These are phyloP conservation scores for Phorcus lineatus DNA, from an alignment of 2,888 invertebrate genomes.

Conservation along the genomic window DNA sequence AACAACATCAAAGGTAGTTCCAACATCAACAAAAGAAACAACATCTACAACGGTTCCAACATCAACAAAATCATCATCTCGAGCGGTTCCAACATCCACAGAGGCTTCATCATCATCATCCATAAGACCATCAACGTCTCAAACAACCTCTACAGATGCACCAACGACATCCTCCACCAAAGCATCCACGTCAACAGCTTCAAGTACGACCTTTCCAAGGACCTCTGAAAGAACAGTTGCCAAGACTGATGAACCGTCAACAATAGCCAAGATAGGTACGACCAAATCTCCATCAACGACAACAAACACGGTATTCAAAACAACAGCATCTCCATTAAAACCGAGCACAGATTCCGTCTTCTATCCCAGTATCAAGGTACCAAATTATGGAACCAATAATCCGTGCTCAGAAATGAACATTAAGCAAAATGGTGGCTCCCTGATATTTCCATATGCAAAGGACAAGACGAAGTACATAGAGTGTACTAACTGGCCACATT, in stretches of 20 bases:
- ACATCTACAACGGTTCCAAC: not conserved
- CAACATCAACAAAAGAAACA: not conserved
- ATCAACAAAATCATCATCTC: too few species aligned
- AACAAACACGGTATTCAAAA: not conserved
- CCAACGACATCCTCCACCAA: not conserved
- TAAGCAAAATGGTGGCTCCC: constrained; percentile 36
- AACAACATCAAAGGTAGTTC: not conserved
- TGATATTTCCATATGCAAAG: constrained; percentile 40
- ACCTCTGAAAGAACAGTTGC: not conserved
- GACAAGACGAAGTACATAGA: constrained; percentile 51
- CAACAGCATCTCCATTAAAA: not conserved
- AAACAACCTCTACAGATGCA: not conserved
- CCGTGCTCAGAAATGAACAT: constrained; percentile 34
- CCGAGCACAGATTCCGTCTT: too few species aligned
- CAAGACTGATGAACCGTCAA: too few species aligned
- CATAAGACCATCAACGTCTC: not conserved
- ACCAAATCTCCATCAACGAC: not conserved
- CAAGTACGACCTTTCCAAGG: not conserved
- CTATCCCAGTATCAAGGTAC: too few species aligned
- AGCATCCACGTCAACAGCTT: not conserved
- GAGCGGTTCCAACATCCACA: not conserved
- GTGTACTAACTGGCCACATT: constrained; percentile 46
- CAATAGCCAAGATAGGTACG: too few species aligned
- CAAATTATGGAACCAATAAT: not conserved
- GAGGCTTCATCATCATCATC: not conserved